These are phyloP conservation scores for Drosophila quinaria DNA, from an alignment of 2,888 invertebrate genomes.

Conservation along the genomic window DNA sequence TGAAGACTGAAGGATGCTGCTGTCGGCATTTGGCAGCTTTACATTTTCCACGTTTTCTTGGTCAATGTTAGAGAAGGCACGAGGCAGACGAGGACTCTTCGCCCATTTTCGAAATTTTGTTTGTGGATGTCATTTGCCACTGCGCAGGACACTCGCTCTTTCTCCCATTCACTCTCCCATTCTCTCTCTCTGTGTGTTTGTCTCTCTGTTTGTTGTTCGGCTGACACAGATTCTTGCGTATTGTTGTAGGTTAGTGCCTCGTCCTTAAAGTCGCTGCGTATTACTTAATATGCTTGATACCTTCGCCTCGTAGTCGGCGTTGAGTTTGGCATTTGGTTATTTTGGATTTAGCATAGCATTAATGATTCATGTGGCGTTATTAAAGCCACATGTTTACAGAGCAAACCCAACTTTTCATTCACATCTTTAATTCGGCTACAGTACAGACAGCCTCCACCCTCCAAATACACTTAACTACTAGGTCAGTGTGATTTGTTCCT, in stretches of 20 bases:
- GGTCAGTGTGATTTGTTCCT: constrained; percentile 72
- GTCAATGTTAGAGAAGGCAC: constrained; percentile 67
- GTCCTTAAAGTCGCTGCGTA: constrained; percentile 61
- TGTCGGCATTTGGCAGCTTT: constrained; percentile 26
- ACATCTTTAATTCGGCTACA: constrained; percentile 66
- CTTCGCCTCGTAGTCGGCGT: constrained; percentile 39
- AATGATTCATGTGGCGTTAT: constrained; percentile 76
- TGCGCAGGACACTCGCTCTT: constrained; percentile 41
- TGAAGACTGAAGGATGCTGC: constrained; percentile 63
- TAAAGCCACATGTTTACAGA: constrained; percentile 68
- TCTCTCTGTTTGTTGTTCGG: constrained; percentile 39
- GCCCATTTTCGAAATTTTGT: constrained; percentile 60
- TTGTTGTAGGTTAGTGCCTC: constrained; percentile 80
- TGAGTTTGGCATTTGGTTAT: constrained; percentile 29
- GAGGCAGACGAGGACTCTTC: neutral
- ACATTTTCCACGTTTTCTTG: constrained; percentile 55
- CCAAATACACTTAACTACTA: constrained; percentile 44
- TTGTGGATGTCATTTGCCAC: constrained; percentile 58
- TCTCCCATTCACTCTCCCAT: neutral
- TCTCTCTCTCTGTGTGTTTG: constrained; percentile 13
- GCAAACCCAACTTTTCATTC: constrained; percentile 44
- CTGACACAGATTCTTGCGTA: constrained; percentile 64
- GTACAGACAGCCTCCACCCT: constrained; percentile 4
- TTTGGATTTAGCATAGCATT: constrained; percentile 69
- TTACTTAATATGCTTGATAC: constrained; percentile 77